Conservation (phyloP, 2,797 vertebrate genomes). For the Lagodon rhomboides region DNA sequence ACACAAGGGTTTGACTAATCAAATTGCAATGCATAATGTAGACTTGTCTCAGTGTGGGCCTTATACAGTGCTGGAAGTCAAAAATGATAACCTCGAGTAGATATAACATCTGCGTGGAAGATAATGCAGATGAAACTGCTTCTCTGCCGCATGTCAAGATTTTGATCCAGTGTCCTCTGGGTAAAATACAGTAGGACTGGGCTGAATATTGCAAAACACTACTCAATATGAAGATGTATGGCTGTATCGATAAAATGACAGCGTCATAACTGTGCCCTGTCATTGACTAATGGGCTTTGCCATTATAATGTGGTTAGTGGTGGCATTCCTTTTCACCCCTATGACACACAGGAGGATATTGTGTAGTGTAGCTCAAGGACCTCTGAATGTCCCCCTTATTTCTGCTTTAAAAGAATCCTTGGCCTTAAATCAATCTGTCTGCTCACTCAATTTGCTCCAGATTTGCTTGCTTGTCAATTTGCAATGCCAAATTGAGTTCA, state of each 20-base stretch:
- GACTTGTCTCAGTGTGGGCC: constrained; percentile 26
- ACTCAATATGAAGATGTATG: constrained; percentile 54
- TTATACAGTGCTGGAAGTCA: constrained; percentile 42
- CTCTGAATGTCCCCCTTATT: constrained; percentile 55
- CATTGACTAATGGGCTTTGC: constrained; percentile 62
- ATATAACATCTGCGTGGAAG: constrained; percentile 41
- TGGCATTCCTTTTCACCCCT: constrained; percentile 37
- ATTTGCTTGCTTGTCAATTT: constrained; percentile 81
- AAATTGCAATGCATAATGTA: constrained; percentile 63
- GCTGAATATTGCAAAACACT: constrained; percentile 12
- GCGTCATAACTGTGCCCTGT: constrained; percentile 48
- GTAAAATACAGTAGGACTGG: background rate
- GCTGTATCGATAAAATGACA: constrained; percentile 60
- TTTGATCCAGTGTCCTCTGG: constrained; percentile 37
- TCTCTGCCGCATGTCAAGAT: background rate
- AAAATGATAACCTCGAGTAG: constrained; percentile 45
- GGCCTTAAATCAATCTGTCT: constrained; percentile 73
- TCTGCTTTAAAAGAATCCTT: constrained; percentile 61
- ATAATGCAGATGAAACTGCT: constrained; percentile 41
- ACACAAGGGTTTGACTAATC: constrained; percentile 74
- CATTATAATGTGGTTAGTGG: constrained; percentile 59
- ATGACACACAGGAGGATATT: constrained; percentile 45
- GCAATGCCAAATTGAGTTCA: constrained; percentile 70
- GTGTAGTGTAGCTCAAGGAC: constrained; percentile 59
- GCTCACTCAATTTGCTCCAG: constrained; percentile 65